Percentiles rank a stretch among this genome's conserved stretches.
Conservation (phyloP, 2,113 vertebrate genomes). For the Formicarius rufipectus region DNA sequence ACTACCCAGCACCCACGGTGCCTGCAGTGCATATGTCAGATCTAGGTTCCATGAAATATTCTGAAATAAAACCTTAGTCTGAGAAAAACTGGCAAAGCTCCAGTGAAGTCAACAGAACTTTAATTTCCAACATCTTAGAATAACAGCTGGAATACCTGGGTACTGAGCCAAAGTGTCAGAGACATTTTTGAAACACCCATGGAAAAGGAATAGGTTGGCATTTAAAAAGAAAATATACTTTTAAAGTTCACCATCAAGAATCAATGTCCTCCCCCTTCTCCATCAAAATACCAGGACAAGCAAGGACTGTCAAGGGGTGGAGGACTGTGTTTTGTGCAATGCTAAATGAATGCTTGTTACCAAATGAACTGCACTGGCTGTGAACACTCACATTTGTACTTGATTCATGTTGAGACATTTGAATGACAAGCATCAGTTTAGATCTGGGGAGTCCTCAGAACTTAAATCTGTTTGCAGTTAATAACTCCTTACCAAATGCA, state of each 20-base stretch:
- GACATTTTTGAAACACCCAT: constrained; percentile 48
- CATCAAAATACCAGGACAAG: constrained; percentile 9
- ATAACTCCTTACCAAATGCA: constrained; percentile 40
- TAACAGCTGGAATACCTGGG: constrained; percentile 58
- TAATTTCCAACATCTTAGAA: constrained; percentile 68
- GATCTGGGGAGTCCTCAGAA: constrained; percentile 20
- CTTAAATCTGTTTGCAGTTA: constrained; percentile 63
- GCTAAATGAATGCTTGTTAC: constrained; percentile 42
- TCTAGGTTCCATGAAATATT: not conserved
- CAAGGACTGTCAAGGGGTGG: not conserved
- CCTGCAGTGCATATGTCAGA: not conserved
- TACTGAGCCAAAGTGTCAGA: constrained; percentile 58
- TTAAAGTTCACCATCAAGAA: constrained; percentile 22
- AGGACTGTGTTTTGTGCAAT: constrained; percentile 10
- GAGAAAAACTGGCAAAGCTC: constrained; percentile 50
- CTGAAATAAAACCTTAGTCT: constrained; percentile 56
- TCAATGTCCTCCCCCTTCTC: not conserved
- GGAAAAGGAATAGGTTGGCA: constrained; percentile 44
- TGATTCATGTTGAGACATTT: not conserved
- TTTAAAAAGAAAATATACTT: constrained; percentile 61
- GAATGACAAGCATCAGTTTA: constrained; percentile 38
- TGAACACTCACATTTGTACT: constrained; percentile 46
- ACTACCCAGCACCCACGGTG: not conserved
- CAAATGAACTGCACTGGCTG: constrained; percentile 32
- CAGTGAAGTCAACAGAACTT: constrained; percentile 56